Evolutionary conservation across 2,888 invertebrate species (phyloP).

Genomic region (Cylloceria caligata): DNA sequence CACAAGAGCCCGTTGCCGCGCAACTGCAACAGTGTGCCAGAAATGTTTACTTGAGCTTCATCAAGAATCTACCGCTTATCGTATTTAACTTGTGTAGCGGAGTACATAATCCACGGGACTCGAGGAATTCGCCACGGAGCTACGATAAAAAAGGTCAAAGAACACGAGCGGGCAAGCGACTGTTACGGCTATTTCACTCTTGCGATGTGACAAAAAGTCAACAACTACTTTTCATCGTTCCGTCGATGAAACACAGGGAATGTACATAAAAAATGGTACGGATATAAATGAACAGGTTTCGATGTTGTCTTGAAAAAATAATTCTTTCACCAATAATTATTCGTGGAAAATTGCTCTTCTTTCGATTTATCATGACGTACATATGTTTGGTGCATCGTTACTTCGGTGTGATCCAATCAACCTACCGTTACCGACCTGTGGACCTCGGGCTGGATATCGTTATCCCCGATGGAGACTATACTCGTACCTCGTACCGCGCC

Average conservation of each 20-base stretch:
- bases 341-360: not conserved
- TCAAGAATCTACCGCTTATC: constrained; percentile 15
- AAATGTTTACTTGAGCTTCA: constrained; percentile 9
- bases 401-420: not conserved
- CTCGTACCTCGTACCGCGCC: constrained; percentile 52
- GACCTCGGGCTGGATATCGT: constrained; percentile 61
- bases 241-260: too few species aligned
- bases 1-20: not conserved
- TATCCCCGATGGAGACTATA: constrained; percentile 64
- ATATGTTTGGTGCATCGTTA: not conserved
- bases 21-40: not conserved
- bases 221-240: not conserved
- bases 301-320: too few species aligned
- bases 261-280: too few species aligned
- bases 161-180: constrained; percentile 40
- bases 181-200: not conserved
- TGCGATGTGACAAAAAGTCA: not conserved
- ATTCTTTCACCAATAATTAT: too few species aligned
- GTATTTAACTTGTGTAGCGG: not conserved
- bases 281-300: too few species aligned
- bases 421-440: not conserved
- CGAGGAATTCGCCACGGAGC: constrained; percentile 50
- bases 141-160: constrained; percentile 38
- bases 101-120: not conserved
- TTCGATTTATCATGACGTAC: not conserved